These are phyloP conservation scores for Struthio camelus DNA, from an alignment of 2,113 vertebrate species.

Conservation along the genomic window DNA sequence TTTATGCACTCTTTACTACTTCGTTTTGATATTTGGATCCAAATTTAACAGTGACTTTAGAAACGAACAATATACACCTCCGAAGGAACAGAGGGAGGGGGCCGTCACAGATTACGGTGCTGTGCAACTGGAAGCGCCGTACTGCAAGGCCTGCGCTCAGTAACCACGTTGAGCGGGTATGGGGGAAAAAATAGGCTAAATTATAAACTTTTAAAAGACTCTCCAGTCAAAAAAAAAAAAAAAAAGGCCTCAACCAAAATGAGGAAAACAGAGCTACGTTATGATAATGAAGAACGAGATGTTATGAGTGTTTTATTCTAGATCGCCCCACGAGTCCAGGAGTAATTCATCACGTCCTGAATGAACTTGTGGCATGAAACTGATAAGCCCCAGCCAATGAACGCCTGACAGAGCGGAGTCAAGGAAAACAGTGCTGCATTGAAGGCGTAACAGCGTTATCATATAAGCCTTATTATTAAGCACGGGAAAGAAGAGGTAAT, in stretches of 20 bases:
- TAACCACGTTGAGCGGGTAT: rapidly evolving
- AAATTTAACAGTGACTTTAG: not conserved
- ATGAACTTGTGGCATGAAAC: not conserved
- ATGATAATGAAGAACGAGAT: not conserved
- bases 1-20: not conserved
- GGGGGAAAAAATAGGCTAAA: not conserved
- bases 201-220: constrained; percentile 4
- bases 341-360: not conserved
- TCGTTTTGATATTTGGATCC: not conserved
- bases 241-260: no score
- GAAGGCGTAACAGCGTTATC: not conserved
- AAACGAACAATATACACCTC: no score
- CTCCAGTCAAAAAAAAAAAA: not conserved
- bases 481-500: not conserved
- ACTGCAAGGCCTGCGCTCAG: not conserved
- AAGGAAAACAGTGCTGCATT: not conserved
- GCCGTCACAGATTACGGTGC: not conserved
- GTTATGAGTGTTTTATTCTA: rapidly evolving
- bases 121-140: not conserved
- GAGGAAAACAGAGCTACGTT: not conserved
- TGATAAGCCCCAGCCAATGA: not conserved
- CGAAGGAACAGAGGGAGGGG: not conserved
- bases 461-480: not conserved
- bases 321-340: not conserved
- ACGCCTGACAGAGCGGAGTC: not conserved